Evolutionary conservation across 2,888 invertebrate species (phyloP).

Genomic region (Zygaena filipendulae): DNA sequence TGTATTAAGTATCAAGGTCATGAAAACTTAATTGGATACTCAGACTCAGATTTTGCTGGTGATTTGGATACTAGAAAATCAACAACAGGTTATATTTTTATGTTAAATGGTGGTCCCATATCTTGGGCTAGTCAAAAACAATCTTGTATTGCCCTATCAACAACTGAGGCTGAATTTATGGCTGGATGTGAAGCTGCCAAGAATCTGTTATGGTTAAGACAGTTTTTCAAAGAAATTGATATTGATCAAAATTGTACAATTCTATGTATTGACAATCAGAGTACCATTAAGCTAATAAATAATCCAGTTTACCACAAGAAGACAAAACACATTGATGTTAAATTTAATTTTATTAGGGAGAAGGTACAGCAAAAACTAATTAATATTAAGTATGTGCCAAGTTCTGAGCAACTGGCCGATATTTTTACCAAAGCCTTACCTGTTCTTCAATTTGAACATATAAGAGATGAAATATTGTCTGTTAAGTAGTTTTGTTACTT

Average conservation of each 20-base stretch:
- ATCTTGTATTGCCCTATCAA: slow-evolving; percentile 11
- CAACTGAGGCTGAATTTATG: slow-evolving; percentile 14
- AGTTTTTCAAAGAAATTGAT: slow-evolving; percentile 6
- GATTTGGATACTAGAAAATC: slow-evolving; percentile 13
- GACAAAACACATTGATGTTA: slow-evolving; percentile 12
- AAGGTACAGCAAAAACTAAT: slow-evolving; percentile 11
- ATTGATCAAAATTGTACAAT: slow-evolving; percentile 1
- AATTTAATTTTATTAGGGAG: slow-evolving; percentile 13
- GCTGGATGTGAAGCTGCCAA: slow-evolving; percentile 12
- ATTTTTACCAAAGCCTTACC: slow-evolving; percentile 8
- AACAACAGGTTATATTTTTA: slow-evolving; percentile 12
- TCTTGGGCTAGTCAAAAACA: slow-evolving; percentile 14
- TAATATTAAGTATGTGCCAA: slow-evolving; percentile 8
- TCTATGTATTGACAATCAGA: slow-evolving; percentile 7
- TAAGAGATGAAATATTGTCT: too few species aligned
- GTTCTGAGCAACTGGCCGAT: slow-evolving; percentile 9
- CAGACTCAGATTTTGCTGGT: slow-evolving; percentile 13
- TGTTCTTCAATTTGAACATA: too few species aligned
- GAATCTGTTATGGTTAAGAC: slow-evolving; percentile 11
- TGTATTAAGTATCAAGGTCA: slow-evolving; percentile 17
- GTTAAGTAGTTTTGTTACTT: too few species aligned
- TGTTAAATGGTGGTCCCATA: slow-evolving; percentile 12
- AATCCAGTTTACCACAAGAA: slow-evolving; percentile 12
- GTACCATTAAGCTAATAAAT: slow-evolving; percentile 8
- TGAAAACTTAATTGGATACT: slow-evolving; percentile 6